Evolutionary conservation across 2,797 vertebrate genomes (phyloP), one percentile per base, ranked within the genome.

Genomic region (Trachops cirrhosus): DNA sequence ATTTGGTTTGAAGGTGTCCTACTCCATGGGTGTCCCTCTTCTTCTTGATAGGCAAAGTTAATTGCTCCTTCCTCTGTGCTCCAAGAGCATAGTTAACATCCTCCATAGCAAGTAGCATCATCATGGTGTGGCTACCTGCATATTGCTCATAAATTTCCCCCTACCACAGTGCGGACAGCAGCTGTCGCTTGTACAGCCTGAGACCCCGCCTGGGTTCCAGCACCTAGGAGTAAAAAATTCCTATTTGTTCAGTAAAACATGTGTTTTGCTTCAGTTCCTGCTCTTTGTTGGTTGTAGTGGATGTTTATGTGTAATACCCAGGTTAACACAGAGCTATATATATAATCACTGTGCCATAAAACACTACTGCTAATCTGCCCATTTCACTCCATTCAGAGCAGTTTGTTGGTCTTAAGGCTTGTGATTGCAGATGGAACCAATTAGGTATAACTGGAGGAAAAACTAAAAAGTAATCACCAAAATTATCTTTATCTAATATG

Each of bases 401-500:
- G 10, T 70, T 74, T 77, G 9, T 64, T 82, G 26, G 32, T n/a
- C 52, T 94, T 83, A 29, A 29, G 52, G 77, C 29, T 86, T 88
- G 6, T 46, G 11, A 41, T 62, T 89, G 44, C 68, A 86, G 75
- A 64, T 67, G 77, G 70, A 87, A 90, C 26, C 37, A 29, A 57
- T 92, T 52, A 91, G 22, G 71, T 41, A 75, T 32, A 86, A 71
- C 68, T 89, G 24, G 46, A 78, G 34, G 57, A 50, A 94, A 79
- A 87, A 74, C 44, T 62, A 22, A 46, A 89, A 87, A 46, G 22
- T 26, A 82, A 54, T 74, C 41, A 92, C 18, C 46, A 74, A 83
- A 14, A 90, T 74, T 92, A n/a, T 97, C 59, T 93, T 93, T 70
- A 88, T 89, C 59, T 74, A 75, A 75, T 86, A 46, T 62, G 44